A percentile compares a stretch with the other conserved stretches of the same genome.
phyloP scores from a whole-genome alignment of 2,888 invertebrate species.

The Leucania comma region DNA sequence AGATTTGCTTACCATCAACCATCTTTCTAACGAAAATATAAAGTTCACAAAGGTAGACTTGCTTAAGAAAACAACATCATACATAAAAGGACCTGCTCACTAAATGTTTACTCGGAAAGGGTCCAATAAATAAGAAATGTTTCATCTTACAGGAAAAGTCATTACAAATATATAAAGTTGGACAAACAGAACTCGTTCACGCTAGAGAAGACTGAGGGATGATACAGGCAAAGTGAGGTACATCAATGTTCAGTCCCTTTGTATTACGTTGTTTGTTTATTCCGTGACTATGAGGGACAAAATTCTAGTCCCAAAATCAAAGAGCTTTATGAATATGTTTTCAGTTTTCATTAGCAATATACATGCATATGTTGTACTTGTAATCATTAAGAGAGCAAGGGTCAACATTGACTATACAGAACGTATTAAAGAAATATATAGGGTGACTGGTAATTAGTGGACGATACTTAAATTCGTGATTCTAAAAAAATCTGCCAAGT shows the following conservation, averaged over 20 bases:
- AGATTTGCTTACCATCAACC: background rate
- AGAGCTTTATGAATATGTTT: background rate
- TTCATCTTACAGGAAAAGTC: slow-evolving; percentile 24
- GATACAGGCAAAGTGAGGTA: background rate
- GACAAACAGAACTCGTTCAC: slow-evolving; percentile 28
- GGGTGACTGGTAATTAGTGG: no score
- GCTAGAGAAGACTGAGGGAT: slow-evolving; percentile 13
- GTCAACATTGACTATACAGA: no score
- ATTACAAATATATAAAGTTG: slow-evolving; percentile 43
- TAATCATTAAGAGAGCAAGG: no score
- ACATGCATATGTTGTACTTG: no score
- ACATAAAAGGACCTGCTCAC: slow-evolving; percentile 12
- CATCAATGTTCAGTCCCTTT: slow-evolving; percentile 2
- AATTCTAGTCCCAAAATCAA: background rate
- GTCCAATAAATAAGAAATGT: slow-evolving; percentile 38
- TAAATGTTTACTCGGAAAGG: slow-evolving; percentile 17
- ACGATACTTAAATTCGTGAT: no score
- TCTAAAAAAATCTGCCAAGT: no score
- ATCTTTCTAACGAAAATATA: background rate
- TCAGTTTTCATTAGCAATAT: background rate
- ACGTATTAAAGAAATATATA: no score
- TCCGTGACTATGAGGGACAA: background rate
- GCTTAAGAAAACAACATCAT: slow-evolving; percentile 30
- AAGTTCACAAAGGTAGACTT: background rate
- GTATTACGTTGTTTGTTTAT: background rate